Conservation (phyloP, 2,113 vertebrate species). For the Oryzias curvinotus region DNA sequence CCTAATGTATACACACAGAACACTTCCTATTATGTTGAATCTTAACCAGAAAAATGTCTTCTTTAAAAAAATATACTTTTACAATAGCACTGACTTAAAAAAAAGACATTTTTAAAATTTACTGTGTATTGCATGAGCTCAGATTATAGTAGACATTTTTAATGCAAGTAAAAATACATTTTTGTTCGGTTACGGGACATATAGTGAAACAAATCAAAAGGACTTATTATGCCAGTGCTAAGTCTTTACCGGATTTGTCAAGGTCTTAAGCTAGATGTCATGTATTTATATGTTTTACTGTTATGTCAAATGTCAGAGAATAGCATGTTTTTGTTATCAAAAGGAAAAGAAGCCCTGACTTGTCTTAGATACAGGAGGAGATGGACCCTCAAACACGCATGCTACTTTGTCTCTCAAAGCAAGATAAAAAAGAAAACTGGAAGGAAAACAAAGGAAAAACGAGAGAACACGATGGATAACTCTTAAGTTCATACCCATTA, state of each 20-base stretch:
- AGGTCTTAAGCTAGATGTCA: slow-evolving; percentile 1
- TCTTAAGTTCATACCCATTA: slow-evolving; percentile 32
- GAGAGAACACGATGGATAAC: slow-evolving; percentile 23
- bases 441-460: slow-evolving; percentile 19
- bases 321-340: not conserved
- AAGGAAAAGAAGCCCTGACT: not conserved
- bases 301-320: slow-evolving; percentile 4
- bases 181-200: not conserved
- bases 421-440: slow-evolving; percentile 16
- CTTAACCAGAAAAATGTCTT: no score
- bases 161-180: not conserved
- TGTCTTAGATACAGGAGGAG: not conserved
- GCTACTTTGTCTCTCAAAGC: slow-evolving; percentile 21
- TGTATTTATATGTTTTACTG: not conserved
- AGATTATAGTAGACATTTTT: no score
- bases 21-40: no score
- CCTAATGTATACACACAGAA: no score
- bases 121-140: no score
- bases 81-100: no score
- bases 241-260: not conserved
- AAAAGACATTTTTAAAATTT: no score
- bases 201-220: not conserved
- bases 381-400: not conserved
- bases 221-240: not conserved
- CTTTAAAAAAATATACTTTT: no score